Evolutionary conservation across 2,888 invertebrate species (phyloP), one percentile per base, ranked within the genome.

Genomic region (Linyphia triangularis): DNA sequence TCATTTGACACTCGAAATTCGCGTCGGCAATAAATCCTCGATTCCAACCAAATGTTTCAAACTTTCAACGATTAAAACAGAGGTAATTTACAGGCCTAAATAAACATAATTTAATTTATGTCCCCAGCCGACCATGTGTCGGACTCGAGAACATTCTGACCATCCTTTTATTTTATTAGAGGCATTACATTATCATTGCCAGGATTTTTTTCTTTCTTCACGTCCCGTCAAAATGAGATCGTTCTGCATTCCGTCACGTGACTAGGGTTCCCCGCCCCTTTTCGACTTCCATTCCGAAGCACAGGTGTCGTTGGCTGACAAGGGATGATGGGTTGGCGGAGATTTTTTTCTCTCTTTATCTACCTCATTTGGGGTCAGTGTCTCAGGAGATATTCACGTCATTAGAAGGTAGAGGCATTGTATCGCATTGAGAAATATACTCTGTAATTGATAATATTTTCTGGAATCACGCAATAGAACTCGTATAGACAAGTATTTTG

Each of bases 201-300:
- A 13, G 43, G 22, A 30, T 73, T 73, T 22, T 30, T 40, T 22
- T 59, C 69, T 33, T 67, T 75, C 57, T 33, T 24, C 30, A n/a
- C 19, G 2, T 19, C 73, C 40, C 28, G 61, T 37, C 85, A 40
- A 40, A 37, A 61, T 43, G 78, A 57, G 57, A 78, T 61, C 70
- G 43, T 28, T 78, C 61, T 51, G 79, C 85, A 85, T 85, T 79
- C 85, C 85, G 72, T 85, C 85, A 85, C 85, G 85, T 72, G 85
- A 85, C 70, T 33, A 10, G 28, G 59, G 51, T 40, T 51, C 51
- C 16, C 51, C 51, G 51, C 51, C 51, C 51, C 51, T n/a, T 51
- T 51, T 51, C 51, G 1, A 51, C 51, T 5, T 51, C 63, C 73
- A 57, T 65, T 63, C 83, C 75, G n/a, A 43, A 57, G 63, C 63